Conservation (phyloP, 2,113 vertebrate genomes). For the Chaetura pelagica region DNA sequence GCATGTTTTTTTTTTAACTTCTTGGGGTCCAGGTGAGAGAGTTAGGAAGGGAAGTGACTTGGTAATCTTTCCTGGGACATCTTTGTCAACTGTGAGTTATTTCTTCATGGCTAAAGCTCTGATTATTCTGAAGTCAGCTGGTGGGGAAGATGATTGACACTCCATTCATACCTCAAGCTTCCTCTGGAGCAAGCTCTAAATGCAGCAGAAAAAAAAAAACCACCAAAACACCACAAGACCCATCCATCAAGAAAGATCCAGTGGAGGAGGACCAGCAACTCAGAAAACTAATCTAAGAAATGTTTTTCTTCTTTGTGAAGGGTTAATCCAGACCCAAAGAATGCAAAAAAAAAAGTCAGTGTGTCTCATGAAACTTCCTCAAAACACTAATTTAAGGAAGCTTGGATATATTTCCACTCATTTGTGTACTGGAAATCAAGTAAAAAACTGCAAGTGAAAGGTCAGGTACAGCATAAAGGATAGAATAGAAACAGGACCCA, state of each 20-base stretch:
- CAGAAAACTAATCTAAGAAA: not conserved
- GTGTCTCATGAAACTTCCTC: not conserved
- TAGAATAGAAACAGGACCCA: not conserved
- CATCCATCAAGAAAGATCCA: not conserved
- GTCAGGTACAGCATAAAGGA: not conserved
- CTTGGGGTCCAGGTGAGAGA: not conserved
- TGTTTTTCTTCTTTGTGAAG: not conserved
- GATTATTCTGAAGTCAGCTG: not conserved
- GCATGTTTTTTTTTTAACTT: not conserved
- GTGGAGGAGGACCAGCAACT: not conserved
- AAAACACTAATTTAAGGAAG: not conserved
- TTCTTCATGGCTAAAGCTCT: not conserved
- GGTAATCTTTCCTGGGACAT: not conserved
- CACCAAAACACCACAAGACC: not conserved
- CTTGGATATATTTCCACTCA: not conserved
- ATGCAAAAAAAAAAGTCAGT: not conserved
- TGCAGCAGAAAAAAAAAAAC: accelerated
- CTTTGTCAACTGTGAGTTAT: not conserved
- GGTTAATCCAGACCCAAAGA: not conserved
- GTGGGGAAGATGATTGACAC: not conserved
- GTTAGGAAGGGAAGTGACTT: not conserved
- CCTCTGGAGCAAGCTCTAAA: not conserved
- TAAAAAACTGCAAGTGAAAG: not conserved
- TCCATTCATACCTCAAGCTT: not conserved
- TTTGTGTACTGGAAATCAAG: not conserved